Conservation (phyloP, 2,113 vertebrate genomes). For the Gasterosteus nipponicus region DNA sequence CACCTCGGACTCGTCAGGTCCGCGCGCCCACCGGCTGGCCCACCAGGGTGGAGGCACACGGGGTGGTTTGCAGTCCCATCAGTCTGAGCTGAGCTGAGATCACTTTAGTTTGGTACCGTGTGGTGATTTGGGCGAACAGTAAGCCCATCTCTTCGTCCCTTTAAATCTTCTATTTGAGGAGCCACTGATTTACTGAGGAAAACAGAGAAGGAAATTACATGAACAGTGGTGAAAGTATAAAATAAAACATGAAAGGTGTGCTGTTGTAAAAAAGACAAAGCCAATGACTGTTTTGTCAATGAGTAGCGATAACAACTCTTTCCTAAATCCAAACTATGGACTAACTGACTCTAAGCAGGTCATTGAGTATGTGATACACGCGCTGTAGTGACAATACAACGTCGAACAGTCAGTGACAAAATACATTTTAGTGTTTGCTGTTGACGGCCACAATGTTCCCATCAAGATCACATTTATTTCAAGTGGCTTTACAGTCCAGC, state of each 20-base stretch:
- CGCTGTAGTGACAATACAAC: background rate
- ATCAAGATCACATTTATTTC: background rate
- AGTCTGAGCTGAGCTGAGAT: constrained; percentile 30
- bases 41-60: constrained; percentile 1
- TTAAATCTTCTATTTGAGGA: constrained; percentile 71
- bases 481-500: too few species aligned
- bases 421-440: background rate
- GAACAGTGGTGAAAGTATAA: constrained; percentile 27
- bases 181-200: constrained; percentile 79
- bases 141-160: constrained; percentile 21
- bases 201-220: constrained; percentile 7
- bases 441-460: background rate
- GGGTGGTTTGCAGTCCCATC: constrained; percentile 2
- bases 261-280: constrained; percentile 11
- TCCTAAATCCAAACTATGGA: background rate
- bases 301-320: constrained; percentile 5
- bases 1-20: constrained; percentile 3
- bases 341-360: background rate
- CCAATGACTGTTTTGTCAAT: background rate
- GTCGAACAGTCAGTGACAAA: background rate
- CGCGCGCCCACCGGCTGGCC: background rate
- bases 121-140: background rate
- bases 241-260: constrained; percentile 9
- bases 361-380: background rate
- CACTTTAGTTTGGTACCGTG: constrained; percentile 18